Conservation (phyloP, 1,140 invertebrate species). For the Drosophila sulfurigaster region DNA sequence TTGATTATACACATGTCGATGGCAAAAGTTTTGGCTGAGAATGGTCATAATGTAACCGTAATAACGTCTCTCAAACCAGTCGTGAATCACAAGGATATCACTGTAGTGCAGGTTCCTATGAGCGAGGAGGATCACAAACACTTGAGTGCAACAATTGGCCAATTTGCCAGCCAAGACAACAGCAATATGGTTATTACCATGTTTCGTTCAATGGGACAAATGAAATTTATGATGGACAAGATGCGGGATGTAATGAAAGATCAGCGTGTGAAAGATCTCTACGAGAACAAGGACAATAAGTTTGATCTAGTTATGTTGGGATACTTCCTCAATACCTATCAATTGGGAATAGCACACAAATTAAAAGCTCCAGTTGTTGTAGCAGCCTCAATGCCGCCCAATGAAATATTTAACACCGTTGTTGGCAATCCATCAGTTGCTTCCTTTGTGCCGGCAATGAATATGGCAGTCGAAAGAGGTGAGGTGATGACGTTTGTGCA, state of each 20-base stretch:
- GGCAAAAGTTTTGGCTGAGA: slow-evolving; percentile 60
- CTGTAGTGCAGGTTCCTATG: slow-evolving; percentile 48
- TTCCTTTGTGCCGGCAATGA: slow-evolving; percentile 60
- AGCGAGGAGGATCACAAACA: slow-evolving; percentile 15
- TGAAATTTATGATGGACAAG: slow-evolving; percentile 40
- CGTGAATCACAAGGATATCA: slow-evolving; percentile 53
- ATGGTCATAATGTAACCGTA: slow-evolving; percentile 75
- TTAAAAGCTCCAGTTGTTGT: slow-evolving; percentile 63
- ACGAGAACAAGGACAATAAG: slow-evolving; percentile 60
- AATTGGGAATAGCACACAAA: slow-evolving; percentile 67
- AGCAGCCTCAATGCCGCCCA: slow-evolving; percentile 39
- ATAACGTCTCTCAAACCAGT: slow-evolving; percentile 58
- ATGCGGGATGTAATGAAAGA: slow-evolving; percentile 49
- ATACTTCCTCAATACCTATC: slow-evolving; percentile 67
- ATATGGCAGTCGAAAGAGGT: slow-evolving; percentile 6
- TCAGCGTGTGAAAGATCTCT: slow-evolving; percentile 47
- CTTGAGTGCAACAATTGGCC: slow-evolving; percentile 18
- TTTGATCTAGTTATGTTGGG: slow-evolving; percentile 73
- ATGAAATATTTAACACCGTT: slow-evolving; percentile 30
- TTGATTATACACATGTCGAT: slow-evolving; percentile 76
- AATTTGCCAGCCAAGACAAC: slow-evolving; percentile 33
- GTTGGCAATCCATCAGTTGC: slow-evolving; percentile 61
- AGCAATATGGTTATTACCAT: slow-evolving; percentile 27
- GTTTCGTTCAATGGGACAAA: slow-evolving; percentile 7
- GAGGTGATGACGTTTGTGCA: slow-evolving; percentile 22